Evolutionary conservation across 2,797 vertebrate species (phyloP).

Genomic region (Phylloscopus collybita): DNA sequence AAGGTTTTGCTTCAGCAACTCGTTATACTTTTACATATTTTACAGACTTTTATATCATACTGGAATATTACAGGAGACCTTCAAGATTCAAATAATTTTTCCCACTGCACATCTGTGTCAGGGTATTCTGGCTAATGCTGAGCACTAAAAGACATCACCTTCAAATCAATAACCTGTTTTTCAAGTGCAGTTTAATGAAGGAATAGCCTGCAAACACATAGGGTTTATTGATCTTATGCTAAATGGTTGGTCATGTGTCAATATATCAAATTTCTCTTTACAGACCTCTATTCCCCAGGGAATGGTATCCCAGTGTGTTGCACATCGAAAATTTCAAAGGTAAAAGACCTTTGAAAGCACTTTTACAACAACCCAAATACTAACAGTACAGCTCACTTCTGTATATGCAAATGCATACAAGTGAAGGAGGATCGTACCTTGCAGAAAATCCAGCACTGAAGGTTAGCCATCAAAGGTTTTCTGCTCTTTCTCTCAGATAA

Average conservation of each 20-base stretch:
- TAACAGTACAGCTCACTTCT: neutral
- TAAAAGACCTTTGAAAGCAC: neutral
- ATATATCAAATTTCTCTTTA: neutral
- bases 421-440: neutral
- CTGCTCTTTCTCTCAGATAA: neutral
- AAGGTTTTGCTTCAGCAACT: slow-evolving; percentile 11
- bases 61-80: neutral
- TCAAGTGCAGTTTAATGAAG: neutral
- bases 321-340: neutral
- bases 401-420: neutral
- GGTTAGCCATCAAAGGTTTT: neutral
- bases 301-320: neutral
- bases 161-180: neutral
- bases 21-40: neutral
- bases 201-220: neutral
- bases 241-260: neutral
- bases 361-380: neutral
- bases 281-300: neutral
- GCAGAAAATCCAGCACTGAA: neutral
- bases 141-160: neutral
- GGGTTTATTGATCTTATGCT: neutral
- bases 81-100: neutral
- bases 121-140: neutral
- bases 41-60: neutral
- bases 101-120: neutral